Base-by-base conservation (phyloP, 2,888 invertebrate genomes). In the Augiades crinisus region DNA sequence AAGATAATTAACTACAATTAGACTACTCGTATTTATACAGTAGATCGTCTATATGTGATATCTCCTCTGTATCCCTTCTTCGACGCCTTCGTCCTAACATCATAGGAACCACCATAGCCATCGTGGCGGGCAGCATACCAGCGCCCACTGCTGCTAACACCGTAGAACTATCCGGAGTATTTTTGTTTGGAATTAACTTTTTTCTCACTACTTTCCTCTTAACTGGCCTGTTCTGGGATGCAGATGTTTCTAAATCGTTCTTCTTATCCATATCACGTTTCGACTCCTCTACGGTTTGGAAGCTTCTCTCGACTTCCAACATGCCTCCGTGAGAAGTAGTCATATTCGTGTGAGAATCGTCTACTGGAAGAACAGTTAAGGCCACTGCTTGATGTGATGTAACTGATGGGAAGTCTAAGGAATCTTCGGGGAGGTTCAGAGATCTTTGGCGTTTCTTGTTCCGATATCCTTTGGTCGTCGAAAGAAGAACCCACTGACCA, bases 71-170 rank as follows among this genome's bases (percentile, higher is more conserved):
- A 30, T 78, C 78, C 58, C 85, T 70, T 65, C 79, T 79, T 58
- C 79, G 65, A n/a, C 84, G 75, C 60, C 80, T 70, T 5, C 73
- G 70, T n/a, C 93, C 93, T 54, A 95, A 82, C 74, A 94, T 93
- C 91, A 95, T 93, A 0, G 95, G 95, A 27, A 95, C 93, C 60
- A 95, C 90, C 93, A 95, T 94, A 0, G 95, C 95, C 93, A 95
- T 94, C 0, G 95, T 94, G 0, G 95, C 95, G 4, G 95, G 95
- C 13, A 95, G 90, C 93, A 95, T 94, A 0, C 95, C 95, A 10
- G 95, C 95, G 0, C 95, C 94, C 0, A 95, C 93, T 0, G 94
- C 94, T 5, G 94, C 94, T 57, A 94, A 70, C 24, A 94, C 91
- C 0, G 93, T 92, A 0, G 93, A 91, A 60, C 91, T 91, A 64